Conservation (phyloP, 2,797 vertebrate species). For the Betta splendens region DNA sequence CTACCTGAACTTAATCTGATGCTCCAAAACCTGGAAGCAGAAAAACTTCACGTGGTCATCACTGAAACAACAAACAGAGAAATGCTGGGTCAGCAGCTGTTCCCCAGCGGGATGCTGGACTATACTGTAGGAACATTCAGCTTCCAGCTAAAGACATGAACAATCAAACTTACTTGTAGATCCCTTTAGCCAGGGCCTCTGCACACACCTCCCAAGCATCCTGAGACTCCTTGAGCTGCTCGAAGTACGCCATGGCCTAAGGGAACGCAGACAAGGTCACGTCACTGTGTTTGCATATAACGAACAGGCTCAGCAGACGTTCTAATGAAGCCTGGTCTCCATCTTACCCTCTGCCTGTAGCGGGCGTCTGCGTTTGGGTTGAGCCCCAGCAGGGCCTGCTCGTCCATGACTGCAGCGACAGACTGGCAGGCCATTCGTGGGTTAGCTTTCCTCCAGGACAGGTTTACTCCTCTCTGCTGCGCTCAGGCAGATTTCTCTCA, state of each 20-base stretch:
- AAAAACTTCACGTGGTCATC: constrained; percentile 99
- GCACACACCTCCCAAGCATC: constrained; percentile 97
- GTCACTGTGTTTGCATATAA: no score
- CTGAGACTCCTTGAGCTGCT: constrained; percentile 96
- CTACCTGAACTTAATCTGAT: constrained; percentile 98
- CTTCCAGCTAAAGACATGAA: background rate
- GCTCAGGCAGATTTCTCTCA: constrained; percentile 77
- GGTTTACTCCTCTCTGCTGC: constrained; percentile 78
- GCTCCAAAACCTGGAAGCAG: constrained; percentile 98
- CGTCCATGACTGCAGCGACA: constrained; percentile 91
- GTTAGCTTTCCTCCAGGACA: constrained; percentile 79
- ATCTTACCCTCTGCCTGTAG: constrained; percentile 90
- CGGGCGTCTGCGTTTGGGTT: constrained; percentile 96
- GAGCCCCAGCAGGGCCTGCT: constrained; percentile 97
- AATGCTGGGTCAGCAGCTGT: no score
- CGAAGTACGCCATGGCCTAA: constrained; percentile 94
- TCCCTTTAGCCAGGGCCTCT: constrained; percentile 90
- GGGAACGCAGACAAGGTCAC: background rate
- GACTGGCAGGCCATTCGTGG: constrained; percentile 84
- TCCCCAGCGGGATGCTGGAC: no score
- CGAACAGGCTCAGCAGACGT: background rate
- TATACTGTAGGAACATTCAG: background rate
- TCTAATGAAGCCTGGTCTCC: background rate
- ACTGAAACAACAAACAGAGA: constrained; percentile 68
- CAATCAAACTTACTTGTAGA: constrained; percentile 86